Evolutionary conservation across 2,797 vertebrate genomes (phyloP), one percentile per base, ranked within the genome.

Genomic region (Epinephelus awoara): DNA sequence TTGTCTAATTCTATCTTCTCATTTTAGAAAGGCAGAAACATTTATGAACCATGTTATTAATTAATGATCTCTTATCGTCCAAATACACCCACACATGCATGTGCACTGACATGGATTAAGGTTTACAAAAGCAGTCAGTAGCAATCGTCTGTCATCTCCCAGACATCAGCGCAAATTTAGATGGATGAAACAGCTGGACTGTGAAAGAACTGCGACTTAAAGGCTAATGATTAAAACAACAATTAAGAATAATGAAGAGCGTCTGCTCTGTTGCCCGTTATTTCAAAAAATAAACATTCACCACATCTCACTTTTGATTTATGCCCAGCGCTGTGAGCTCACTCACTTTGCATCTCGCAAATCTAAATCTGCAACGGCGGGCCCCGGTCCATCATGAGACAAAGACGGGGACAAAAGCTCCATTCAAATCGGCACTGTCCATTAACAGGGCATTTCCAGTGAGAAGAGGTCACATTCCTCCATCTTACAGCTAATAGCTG

Each of bases 381-480:
- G n/a, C 51, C 55, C 51, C 55, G 55, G 83, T 77, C 83, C 81
- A 76, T 80, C 73, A 75, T 21, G 71, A 80, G 77, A 82, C 86
- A 88, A 78, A 89, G 72, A 73, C 62, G 15, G 75, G 75, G 86
- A 95, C 92, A 94, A 94, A 86, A 87, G 74, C 77, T 49, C 77
- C 88, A 89, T 95, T 95, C 92, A 94, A 52, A 71, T 17, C 19
- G 12, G 18, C 66, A 63, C 76, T 86, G 92, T 91, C 90, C 89
- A 88, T 92, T 93, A 93, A 87, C 75, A 15, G 77, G 85, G 57
- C 76, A 83, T 86, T 88, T 82, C 87, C 88, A 86, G 71, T 80
- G 84, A 90, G 85, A 83, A 75, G 84, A 80, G 93, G 93, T 93
- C 90, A 92, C 88, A 93, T 93, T 93, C 93, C 85, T 91, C 65